Evolutionary conservation across 1,140 invertebrate species (phyloP).

Genomic region (Pseudomyrmex sp.): DNA sequence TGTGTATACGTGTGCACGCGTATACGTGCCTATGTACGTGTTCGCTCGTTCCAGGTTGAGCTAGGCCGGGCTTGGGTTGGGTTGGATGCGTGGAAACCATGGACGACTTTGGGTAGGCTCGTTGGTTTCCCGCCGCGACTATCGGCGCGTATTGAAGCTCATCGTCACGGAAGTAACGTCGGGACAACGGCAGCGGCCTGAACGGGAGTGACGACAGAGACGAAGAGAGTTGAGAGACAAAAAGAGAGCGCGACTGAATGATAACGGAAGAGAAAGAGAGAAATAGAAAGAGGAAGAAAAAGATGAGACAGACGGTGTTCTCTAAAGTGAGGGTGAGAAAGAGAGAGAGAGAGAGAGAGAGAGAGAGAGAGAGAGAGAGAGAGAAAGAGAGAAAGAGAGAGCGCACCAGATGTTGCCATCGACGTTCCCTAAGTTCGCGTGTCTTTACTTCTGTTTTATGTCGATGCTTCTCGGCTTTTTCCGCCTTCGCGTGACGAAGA

Average conservation of each 20-base stretch:
- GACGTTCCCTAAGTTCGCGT: slow-evolving; percentile 43
- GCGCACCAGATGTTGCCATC: slow-evolving; percentile 72
- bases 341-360: not conserved
- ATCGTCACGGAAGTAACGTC: slow-evolving; percentile 85
- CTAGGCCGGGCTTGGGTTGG: slow-evolving; percentile 74
- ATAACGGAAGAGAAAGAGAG: slow-evolving; percentile 47
- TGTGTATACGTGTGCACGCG: slow-evolving; percentile 49
- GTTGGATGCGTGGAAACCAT: slow-evolving; percentile 81
- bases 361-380: too few relatives aligned
- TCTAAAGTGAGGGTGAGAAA: slow-evolving; percentile 38
- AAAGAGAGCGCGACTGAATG: slow-evolving; percentile 47
- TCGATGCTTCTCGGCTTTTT: slow-evolving; percentile 68
- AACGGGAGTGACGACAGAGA: slow-evolving; percentile 76
- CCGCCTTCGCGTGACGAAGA: slow-evolving; percentile 48
- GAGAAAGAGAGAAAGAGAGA: slow-evolving; percentile 23
- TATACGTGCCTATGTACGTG: slow-evolving; percentile 56
- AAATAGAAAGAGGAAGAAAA: not conserved
- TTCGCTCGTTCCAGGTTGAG: slow-evolving; percentile 71
- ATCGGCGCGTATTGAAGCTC: slow-evolving; percentile 84
- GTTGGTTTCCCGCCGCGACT: slow-evolving; percentile 83
- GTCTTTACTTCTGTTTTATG: slow-evolving; percentile 70
- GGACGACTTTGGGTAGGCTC: slow-evolving; percentile 84
- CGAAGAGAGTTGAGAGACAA: slow-evolving; percentile 41
- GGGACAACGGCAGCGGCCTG: slow-evolving; percentile 82
- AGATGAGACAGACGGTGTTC: not conserved